Base-by-base conservation (phyloP, 2,113 vertebrate species). In the Nothocercus nigrocapillus region DNA sequence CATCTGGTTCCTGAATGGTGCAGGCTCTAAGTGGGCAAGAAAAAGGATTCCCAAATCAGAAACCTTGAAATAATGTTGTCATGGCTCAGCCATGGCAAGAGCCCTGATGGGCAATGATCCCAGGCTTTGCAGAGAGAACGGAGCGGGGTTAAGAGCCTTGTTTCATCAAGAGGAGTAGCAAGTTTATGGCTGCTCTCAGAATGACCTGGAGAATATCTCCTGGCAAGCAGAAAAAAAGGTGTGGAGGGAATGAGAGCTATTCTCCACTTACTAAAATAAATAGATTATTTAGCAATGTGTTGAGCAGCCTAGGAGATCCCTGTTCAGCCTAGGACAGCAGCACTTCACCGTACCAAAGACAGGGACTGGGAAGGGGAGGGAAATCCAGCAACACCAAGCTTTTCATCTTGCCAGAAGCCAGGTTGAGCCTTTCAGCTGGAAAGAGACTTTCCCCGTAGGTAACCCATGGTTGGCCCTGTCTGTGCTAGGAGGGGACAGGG, bases 141-240 rank as follows among this genome's bases (percentile, higher is more conserved):
- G 40, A 0, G 1, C 5, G 8, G 30, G 16, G 15, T 51, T 44
- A 67, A 44, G 20, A 73, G 3, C 13, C 17, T 21, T 1, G 0
- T 30, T 72, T 79, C 47, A 34, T 36, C 40, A 42, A 40, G 34
- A 36, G 59, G 34, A n/a, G 59, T n/a, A 84, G 30, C 20, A 73
- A 66, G 32, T 44, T 16, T n/a, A 20, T 40, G 40, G 2, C 40
- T 34, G 12, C 19, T 83, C 40, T 49, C 15, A 63, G 64, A 82
- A 8, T 7, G n/a, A 47, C 22, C 27, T 54, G 18, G 63, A 27
- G 53, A 32, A 61, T 45, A 69, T 45, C 62, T 40, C 36, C 22
- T 40, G 47, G 32, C 17, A 54, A 53, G 38, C 3, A 1, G 54
- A 30, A 28, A 56, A 56, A 30, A 67, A 11, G 25, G 25, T n/a